Percentiles rank a stretch among this genome's conserved stretches.
Evolutionary conservation across 2,797 vertebrate genomes (phyloP).

Genomic region (Epinephelus awoara): DNA sequence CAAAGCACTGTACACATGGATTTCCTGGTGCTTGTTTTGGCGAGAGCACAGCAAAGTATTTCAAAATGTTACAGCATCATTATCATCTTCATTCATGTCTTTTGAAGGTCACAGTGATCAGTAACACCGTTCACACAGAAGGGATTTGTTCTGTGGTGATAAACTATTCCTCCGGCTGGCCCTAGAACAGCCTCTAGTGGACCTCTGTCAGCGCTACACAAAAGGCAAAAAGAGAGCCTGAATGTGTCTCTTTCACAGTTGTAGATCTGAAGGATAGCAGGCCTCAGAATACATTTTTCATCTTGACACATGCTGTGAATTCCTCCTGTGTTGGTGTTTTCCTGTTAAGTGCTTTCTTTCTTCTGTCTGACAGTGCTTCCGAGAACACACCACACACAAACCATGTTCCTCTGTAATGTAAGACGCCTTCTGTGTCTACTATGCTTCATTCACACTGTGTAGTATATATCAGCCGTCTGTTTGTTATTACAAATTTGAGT

Average conservation of each 20-base stretch:
- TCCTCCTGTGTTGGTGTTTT: constrained; percentile 13
- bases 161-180: not conserved
- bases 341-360: constrained; percentile 9
- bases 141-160: constrained; percentile 9
- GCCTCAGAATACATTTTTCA: constrained; percentile 41
- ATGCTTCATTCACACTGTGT: not conserved
- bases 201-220: constrained; percentile 33
- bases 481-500: not conserved
- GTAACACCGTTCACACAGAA: constrained; percentile 2
- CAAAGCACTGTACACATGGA: not conserved
- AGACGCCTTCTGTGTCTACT: not conserved
- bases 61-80: not conserved
- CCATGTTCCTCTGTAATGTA: not conserved
- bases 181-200: constrained; percentile 39
- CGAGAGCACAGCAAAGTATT: not conserved
- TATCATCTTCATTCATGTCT: not conserved
- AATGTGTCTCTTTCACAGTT: constrained; percentile 35
- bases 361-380: not conserved
- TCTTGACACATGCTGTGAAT: constrained; percentile 41
- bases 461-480: not conserved
- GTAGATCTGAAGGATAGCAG: not conserved
- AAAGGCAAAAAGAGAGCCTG: constrained; percentile 4
- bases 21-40: not conserved
- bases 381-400: not conserved
- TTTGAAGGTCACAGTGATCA: constrained; percentile 7